These are phyloP conservation scores for Strigamia crassipes DNA, from an alignment of 2,888 invertebrate genomes.

Conservation along the genomic window DNA sequence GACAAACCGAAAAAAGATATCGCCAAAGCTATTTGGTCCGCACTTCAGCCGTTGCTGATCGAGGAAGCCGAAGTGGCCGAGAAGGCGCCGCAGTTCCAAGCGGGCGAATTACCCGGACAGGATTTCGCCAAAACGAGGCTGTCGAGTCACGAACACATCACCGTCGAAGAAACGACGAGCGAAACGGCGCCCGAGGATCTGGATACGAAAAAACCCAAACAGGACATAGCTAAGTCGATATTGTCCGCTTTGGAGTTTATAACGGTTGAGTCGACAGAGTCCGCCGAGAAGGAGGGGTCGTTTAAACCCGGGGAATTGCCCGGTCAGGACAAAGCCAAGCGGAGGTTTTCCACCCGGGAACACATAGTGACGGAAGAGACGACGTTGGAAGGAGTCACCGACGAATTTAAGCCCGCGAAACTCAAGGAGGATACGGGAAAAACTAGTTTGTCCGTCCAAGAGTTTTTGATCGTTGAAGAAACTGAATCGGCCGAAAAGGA, in stretches of 20 bases:
- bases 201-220: constrained; percentile 52
- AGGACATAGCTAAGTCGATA: constrained; percentile 54
- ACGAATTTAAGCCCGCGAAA: constrained; percentile 35
- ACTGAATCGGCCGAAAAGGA: constrained; percentile 49
- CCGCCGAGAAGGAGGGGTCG: constrained; percentile 18
- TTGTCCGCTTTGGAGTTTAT: constrained; percentile 6
- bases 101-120: constrained; percentile 60
- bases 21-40: constrained; percentile 21
- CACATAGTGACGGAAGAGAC: constrained; percentile 47
- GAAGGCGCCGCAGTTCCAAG: constrained; percentile 43
- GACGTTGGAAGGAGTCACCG: constrained; percentile 43
- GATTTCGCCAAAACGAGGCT: constrained; percentile 60
- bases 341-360: constrained; percentile 46
- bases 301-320: constrained; percentile 44
- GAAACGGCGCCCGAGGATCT: constrained; percentile 58
- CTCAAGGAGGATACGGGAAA: constrained; percentile 29
- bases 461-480: constrained; percentile 46
- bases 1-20: constrained; percentile 44
- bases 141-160: constrained; percentile 57
- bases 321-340: constrained; percentile 45
- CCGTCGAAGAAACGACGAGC: constrained; percentile 59
- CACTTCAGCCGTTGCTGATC: constrained; percentile 45
- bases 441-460: constrained; percentile 33
- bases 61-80: constrained; percentile 48
- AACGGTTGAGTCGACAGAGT: neutral